Conservation (phyloP, 2,888 invertebrate genomes). For the Maniola hyperantus region DNA sequence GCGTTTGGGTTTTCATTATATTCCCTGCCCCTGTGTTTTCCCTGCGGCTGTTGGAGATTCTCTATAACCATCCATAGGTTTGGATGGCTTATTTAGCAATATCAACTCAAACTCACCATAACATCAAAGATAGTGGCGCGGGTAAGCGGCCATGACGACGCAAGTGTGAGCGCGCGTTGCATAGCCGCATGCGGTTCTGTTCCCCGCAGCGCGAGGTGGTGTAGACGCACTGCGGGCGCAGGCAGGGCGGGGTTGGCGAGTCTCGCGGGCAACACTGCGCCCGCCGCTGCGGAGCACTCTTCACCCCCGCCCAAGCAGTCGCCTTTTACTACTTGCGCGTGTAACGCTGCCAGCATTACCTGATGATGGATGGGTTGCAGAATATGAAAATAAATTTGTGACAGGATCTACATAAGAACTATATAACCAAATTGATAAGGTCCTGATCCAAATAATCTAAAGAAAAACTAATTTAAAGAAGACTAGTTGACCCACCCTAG, state of each 20-base stretch:
- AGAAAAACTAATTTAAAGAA: too few relatives aligned
- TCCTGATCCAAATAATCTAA: too few relatives aligned
- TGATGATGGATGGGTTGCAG: slow-evolving; percentile 64
- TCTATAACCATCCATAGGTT: slow-evolving; percentile 76
- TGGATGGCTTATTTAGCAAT: neutral
- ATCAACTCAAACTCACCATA: slow-evolving; percentile 87
- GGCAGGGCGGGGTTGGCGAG: slow-evolving; percentile 91
- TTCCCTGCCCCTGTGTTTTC: too few relatives aligned
- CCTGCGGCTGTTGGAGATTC: slow-evolving; percentile 88
- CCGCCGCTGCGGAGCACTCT: slow-evolving; percentile 88
- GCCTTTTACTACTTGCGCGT: slow-evolving; percentile 95
- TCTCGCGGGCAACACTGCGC: slow-evolving; percentile 90
- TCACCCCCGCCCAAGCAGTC: slow-evolving; percentile 88
- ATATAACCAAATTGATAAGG: too few relatives aligned
- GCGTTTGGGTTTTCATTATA: too few relatives aligned
- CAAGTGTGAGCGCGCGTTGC: slow-evolving; percentile 95
- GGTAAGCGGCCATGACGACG: slow-evolving; percentile 96
- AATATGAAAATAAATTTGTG: neutral
- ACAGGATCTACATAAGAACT: too few relatives aligned
- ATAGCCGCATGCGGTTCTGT: slow-evolving; percentile 94
- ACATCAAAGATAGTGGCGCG: slow-evolving; percentile 97
- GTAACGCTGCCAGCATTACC: slow-evolving; percentile 96
- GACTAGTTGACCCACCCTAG: too few relatives aligned
- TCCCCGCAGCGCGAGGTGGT: slow-evolving; percentile 94
- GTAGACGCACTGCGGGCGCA: slow-evolving; percentile 93